Base-by-base conservation (phyloP, 2,113 vertebrate genomes). In the Galemys pyrenaicus region DNA sequence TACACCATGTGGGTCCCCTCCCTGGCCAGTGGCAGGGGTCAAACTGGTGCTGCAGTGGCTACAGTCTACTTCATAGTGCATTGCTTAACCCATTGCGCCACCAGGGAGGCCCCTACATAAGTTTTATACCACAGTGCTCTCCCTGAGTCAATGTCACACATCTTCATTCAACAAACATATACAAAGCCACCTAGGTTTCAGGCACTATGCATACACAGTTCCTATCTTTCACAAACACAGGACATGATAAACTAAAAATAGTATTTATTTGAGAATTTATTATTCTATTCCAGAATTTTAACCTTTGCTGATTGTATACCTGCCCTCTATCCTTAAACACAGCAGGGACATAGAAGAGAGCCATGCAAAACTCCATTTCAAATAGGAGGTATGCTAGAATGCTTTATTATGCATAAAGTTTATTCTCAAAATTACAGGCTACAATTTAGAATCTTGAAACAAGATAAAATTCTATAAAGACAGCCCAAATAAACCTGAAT, bases 391-490 rank as follows among this genome's bases (percentile, higher is more conserved):
- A 65, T 64, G 64, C 49, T 95, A 95, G 96, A 89, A 85, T 58
- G 74, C 81, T 97, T 97, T 94, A 94, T 97, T 98, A 96, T 91
- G 97, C 93, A 98, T 98, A 97, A 98, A 98, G 93, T 97, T 98
- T 98, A 98, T 99, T 96, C 97, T 98, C 95, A 97, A 98, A 99
- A 98, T 99, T 99, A 99, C 98, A 99, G 98, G 98, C 98, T 98
- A 98, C 96, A 98, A 97, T 98, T 92, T 98, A 98, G 98, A 98
- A 98, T 98, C 98, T 97, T 99, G 97, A 98, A 98, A 99, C 97
- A 98, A 97, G 83, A 97, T 84, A 97, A 96, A 97, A 97, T 98
- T 98, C 98, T 98, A 97, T 98, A 98, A 98, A 98, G 98, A 98
- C 95, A 98, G 94, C 94, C 95, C 97, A 98, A 97, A 97, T 94